Conservation (phyloP, 2,888 invertebrate genomes). For the Tenthredo livida region DNA sequence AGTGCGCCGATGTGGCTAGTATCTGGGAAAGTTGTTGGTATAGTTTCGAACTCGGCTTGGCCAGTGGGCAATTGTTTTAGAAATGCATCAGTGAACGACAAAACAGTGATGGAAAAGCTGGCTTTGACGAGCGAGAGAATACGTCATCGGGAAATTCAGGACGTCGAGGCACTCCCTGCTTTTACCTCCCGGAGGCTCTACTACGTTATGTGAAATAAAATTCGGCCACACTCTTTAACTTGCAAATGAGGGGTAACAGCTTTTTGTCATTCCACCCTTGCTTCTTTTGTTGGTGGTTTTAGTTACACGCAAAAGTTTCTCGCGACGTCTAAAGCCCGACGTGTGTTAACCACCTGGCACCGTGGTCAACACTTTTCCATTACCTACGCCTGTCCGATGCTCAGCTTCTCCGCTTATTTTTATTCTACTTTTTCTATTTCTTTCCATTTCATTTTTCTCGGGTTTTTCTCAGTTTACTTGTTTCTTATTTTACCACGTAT, state of each 20-base stretch:
- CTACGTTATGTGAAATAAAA: constrained; percentile 42
- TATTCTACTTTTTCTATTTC: not conserved
- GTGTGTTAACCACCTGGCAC: constrained; percentile 13
- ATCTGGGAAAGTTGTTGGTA: constrained; percentile 15
- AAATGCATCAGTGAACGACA: constrained; percentile 44
- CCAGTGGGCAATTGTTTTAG: constrained; percentile 36
- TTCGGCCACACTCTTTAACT: constrained; percentile 47
- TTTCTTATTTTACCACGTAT: not conserved
- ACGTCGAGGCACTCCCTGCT: constrained; percentile 34
- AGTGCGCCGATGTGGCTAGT: not conserved
- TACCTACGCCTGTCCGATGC: not conserved
- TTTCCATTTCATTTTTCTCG: not conserved
- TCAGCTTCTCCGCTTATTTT: not conserved
- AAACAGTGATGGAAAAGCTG: not conserved
- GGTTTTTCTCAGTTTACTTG: not conserved
- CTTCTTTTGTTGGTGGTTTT: constrained; percentile 35
- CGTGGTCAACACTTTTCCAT: constrained; percentile 37
- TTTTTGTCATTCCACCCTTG: constrained; percentile 48
- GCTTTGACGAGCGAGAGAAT: not conserved
- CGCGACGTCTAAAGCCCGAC: not conserved
- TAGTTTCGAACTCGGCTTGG: constrained; percentile 11
- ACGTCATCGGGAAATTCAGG: constrained; percentile 17
- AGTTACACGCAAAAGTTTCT: constrained; percentile 39
- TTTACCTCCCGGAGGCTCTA: constrained; percentile 13
- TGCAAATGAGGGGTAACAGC: constrained; percentile 51